A percentile compares a stretch with the other conserved stretches of the same genome.
Evolutionary conservation across 2,888 invertebrate species (phyloP).

Genomic region (Callyntrura guangdongensis): DNA sequence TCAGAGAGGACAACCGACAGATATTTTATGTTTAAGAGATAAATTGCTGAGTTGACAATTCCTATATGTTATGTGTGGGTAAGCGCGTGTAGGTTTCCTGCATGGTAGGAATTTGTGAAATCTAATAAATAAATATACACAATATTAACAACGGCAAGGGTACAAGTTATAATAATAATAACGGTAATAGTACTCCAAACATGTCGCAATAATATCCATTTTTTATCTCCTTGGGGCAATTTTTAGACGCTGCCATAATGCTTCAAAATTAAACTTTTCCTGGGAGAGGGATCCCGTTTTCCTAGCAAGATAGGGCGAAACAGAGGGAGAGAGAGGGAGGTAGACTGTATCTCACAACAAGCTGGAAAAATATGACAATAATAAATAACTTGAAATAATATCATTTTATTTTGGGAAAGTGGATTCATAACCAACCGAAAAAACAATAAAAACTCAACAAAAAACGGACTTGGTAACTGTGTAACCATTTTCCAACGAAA

Average conservation of each 20-base stretch:
- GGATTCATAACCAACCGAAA: no score
- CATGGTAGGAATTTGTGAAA: conserved; percentile 72
- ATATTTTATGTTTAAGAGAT: conserved; percentile 71
- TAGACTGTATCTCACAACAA: neutral
- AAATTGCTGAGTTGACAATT: conserved; percentile 78
- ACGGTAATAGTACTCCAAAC: conserved; percentile 19
- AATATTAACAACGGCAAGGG: neutral
- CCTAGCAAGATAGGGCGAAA: neutral
- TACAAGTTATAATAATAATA: neutral
- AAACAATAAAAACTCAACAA: no score
- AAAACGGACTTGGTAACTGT: no score
- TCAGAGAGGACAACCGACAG: conserved; percentile 4
- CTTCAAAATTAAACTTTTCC: conserved; percentile 21
- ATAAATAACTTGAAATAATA: neutral
- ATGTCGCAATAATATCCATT: conserved; percentile 14
- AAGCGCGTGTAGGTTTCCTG: neutral
- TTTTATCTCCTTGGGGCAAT: conserved; percentile 57
- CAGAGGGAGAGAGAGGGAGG: neutral
- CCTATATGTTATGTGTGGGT: conserved; percentile 26
- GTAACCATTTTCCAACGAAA: no score
- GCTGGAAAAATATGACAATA: neutral
- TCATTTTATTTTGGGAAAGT: no score
- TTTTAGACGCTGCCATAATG: conserved; percentile 23
- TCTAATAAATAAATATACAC: conserved; percentile 64
- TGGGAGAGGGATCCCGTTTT: neutral